phyloP scores from a whole-genome alignment of 2,888 invertebrate species.

The Eupithecia insigniata region DNA sequence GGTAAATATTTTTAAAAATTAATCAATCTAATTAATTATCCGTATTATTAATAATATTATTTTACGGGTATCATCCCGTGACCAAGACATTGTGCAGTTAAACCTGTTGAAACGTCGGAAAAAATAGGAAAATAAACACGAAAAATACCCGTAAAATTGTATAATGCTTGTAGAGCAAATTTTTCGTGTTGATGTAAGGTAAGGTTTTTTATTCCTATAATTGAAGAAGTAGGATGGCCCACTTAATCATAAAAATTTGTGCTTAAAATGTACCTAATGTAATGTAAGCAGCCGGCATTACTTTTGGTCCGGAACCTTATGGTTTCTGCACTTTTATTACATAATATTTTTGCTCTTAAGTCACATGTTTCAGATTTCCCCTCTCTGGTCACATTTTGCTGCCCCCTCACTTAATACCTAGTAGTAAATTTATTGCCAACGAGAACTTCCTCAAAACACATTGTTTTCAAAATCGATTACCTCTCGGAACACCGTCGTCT shows the following conservation, averaged over 20 bases:
- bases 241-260: neutral
- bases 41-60: too few species aligned
- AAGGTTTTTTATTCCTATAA: too few species aligned
- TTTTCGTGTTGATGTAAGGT: too few species aligned
- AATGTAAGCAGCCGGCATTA: neutral
- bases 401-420: neutral
- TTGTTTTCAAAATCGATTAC: slow-evolving; percentile 39
- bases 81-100: too few species aligned
- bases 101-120: too few species aligned
- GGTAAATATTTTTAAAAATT: too few species aligned
- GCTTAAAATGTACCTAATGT: neutral
- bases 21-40: too few species aligned
- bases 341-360: neutral
- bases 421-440: slow-evolving; percentile 15
- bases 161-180: too few species aligned
- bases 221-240: neutral
- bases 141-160: too few species aligned
- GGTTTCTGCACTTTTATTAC: neutral
- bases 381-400: neutral
- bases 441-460: slow-evolving; percentile 27
- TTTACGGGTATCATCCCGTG: too few species aligned
- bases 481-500: slow-evolving; percentile 34
- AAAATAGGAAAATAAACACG: too few species aligned
- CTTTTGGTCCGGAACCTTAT: neutral
- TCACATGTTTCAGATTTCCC: neutral